A percentile compares a stretch with the other conserved stretches of the same genome.
These are phyloP conservation scores for Illadopsis cleaveri DNA, from an alignment of 2,113 vertebrate genomes.

Conservation along the genomic window DNA sequence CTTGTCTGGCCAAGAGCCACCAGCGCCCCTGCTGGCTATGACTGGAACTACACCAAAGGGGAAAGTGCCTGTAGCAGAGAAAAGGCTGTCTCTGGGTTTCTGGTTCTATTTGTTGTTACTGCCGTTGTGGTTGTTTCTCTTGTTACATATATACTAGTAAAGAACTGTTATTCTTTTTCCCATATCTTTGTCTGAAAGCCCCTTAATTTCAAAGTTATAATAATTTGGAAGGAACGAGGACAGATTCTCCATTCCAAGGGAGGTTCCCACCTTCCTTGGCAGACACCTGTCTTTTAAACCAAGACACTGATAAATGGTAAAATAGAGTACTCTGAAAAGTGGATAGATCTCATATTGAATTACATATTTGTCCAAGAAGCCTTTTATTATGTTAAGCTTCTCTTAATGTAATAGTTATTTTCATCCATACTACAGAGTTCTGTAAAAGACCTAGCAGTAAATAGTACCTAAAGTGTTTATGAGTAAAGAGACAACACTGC, in stretches of 20 bases:
- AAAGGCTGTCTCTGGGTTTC: too few species aligned
- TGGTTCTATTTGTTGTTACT: too few species aligned
- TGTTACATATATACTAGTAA: not conserved
- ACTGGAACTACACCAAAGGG: not conserved
- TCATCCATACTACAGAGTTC: not conserved
- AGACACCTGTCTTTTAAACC: not conserved
- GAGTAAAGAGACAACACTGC: not conserved
- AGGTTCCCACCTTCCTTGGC: not conserved
- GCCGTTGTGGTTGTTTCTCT: not conserved
- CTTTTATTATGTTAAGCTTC: not conserved
- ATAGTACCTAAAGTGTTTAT: not conserved
- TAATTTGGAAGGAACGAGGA: not conserved
- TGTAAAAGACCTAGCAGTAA: not conserved
- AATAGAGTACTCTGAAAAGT: not conserved
- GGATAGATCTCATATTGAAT: not conserved
- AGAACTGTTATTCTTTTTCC: not conserved
- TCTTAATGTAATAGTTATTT: not conserved
- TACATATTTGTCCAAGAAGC: not conserved
- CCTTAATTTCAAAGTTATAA: not conserved
- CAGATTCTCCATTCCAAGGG: not conserved
- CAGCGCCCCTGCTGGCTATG: not conserved
- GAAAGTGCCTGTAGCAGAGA: rapidly evolving
- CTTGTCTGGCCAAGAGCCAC: not conserved
- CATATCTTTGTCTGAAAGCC: not conserved
- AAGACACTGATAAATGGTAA: not conserved